Percentiles rank a stretch among this genome's conserved stretches.
Conservation (phyloP, 2,888 invertebrate genomes). For the Slavum lentiscoides region DNA sequence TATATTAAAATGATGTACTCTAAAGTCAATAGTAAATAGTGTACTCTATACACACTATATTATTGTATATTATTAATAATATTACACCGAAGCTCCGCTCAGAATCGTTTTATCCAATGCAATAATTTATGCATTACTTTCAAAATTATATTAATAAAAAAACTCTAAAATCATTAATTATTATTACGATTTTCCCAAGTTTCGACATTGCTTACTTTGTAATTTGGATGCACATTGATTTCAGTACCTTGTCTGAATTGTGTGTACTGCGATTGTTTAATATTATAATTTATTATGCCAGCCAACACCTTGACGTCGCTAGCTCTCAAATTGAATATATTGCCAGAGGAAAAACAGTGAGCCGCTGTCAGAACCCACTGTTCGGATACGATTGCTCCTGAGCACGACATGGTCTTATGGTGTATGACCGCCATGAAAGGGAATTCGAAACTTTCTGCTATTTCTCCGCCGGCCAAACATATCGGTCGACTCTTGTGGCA, state of each 20-base stretch:
- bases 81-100: too few species aligned
- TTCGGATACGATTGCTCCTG: conserved; percentile 43
- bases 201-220: neutral
- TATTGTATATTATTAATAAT: too few species aligned
- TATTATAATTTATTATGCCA: conserved; percentile 10
- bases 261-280: neutral
- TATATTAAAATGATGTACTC: too few species aligned
- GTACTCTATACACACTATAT: too few species aligned
- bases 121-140: too few species aligned
- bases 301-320: conserved; percentile 14
- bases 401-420: conserved; percentile 38
- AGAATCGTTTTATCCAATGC: too few species aligned
- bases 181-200: too few species aligned
- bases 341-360: conserved; percentile 35
- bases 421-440: conserved; percentile 33
- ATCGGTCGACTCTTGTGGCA: neutral
- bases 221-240: conserved; percentile 44
- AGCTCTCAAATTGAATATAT: conserved; percentile 8
- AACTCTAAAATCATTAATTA: too few species aligned
- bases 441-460: conserved; percentile 28
- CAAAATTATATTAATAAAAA: too few species aligned
- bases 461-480: conserved; percentile 32
- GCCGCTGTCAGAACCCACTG: conserved; percentile 47
- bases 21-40: too few species aligned
- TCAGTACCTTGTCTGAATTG: conserved; percentile 29